Percentiles rank a stretch among this genome's conserved stretches.
Conservation (phyloP, 2,888 invertebrate species). For the Gymnoscelis rufifasciata region DNA sequence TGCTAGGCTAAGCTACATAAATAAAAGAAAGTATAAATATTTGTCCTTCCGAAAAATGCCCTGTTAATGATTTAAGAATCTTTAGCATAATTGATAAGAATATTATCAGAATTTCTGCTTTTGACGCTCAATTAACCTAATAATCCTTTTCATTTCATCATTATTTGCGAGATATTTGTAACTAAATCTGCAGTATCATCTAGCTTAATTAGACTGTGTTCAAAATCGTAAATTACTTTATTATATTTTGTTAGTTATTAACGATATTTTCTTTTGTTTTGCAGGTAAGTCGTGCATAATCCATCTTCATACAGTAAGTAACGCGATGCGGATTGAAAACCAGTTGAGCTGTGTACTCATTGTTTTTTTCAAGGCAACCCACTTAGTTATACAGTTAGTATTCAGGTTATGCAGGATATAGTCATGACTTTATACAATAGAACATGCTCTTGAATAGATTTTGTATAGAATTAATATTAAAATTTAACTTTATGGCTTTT, state of each 20-base stretch:
- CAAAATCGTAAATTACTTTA: background rate
- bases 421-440: slow-evolving; percentile 9
- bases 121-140: too few species aligned
- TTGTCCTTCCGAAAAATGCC: too few species aligned
- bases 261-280: slow-evolving; percentile 31
- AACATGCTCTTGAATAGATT: background rate
- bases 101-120: too few species aligned
- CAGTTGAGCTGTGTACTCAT: slow-evolving; percentile 18
- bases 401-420: slow-evolving; percentile 22
- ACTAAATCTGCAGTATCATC: background rate
- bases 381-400: slow-evolving; percentile 22
- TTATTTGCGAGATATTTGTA: background rate
- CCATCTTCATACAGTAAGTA: slow-evolving; percentile 30
- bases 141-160: too few species aligned
- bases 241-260: background rate
- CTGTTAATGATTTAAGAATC: too few species aligned
- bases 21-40: too few species aligned
- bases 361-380: slow-evolving; percentile 27
- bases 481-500: too few species aligned
- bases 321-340: slow-evolving; percentile 29
- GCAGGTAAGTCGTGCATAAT: slow-evolving; percentile 43
- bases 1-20: too few species aligned
- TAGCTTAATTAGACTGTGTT: background rate
- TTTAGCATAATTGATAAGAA: too few species aligned
- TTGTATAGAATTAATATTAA: background rate